phyloP scores from a whole-genome alignment of 1,140 invertebrate species.

The Sogatella furcifera region DNA sequence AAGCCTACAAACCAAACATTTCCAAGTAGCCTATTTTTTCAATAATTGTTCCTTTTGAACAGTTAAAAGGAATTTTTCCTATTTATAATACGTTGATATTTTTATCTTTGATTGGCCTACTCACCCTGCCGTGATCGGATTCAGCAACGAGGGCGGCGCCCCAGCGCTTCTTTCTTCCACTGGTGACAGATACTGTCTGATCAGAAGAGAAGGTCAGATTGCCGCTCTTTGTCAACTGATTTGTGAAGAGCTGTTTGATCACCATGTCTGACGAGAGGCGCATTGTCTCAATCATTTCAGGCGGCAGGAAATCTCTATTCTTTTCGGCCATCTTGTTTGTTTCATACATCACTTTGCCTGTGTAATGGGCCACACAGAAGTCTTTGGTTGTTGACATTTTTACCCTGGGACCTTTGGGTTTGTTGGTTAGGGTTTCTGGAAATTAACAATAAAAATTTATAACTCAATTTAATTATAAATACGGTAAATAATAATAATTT shows the following conservation, averaged over 20 bases:
- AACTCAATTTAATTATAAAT: too few relatives aligned
- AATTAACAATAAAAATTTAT: too few relatives aligned
- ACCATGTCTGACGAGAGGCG: conserved; percentile 58
- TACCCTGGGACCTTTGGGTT: conserved; percentile 43
- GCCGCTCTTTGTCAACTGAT: conserved; percentile 75
- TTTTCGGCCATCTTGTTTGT: conserved; percentile 69
- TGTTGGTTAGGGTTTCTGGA: conserved; percentile 40
- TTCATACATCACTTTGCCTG: conserved; percentile 72
- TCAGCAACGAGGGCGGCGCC: conserved; percentile 43
- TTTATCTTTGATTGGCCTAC: too few relatives aligned
- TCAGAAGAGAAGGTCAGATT: conserved; percentile 40
- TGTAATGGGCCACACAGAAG: conserved; percentile 74
- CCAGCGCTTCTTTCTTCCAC: conserved; percentile 28
- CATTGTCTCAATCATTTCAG: conserved; percentile 74
- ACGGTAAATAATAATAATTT: background rate
- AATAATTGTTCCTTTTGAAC: too few relatives aligned
- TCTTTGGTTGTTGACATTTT: conserved; percentile 50
- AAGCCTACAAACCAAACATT: too few relatives aligned
- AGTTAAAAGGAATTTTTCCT: too few relatives aligned
- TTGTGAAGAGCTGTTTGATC: conserved; percentile 69
- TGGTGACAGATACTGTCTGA: conserved; percentile 9
- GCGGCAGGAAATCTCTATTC: conserved; percentile 79
- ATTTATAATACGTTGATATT: too few relatives aligned
- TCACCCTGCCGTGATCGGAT: conserved; percentile 32
- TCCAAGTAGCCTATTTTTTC: too few relatives aligned